These are phyloP conservation scores for Paracentrotus lividus DNA, from an alignment of 53 echinoderm and acorn worm genomes.

Conservation along the genomic window DNA sequence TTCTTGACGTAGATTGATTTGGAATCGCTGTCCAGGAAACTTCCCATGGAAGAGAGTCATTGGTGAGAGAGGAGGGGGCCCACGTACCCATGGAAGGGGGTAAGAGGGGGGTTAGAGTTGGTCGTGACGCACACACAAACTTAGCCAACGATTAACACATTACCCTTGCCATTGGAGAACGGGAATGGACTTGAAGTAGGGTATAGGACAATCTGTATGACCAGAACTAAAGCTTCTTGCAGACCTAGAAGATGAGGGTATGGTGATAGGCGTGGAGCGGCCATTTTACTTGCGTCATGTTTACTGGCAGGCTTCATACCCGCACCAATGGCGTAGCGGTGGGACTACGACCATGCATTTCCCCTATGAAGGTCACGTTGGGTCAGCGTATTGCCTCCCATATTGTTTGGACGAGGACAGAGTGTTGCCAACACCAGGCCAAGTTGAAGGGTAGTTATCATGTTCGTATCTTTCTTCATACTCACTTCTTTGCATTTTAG, in stretches of 20 bases:
- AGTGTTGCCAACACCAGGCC: constrained; percentile 24
- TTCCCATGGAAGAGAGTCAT: constrained; percentile 56
- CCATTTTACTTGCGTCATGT: constrained; percentile 60
- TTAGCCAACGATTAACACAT: constrained; percentile 35
- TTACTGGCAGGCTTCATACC: constrained; percentile 41
- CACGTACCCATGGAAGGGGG: neutral
- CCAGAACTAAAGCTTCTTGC: neutral
- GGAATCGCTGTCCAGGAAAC: constrained; percentile 40
- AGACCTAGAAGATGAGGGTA: neutral
- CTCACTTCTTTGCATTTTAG: neutral
- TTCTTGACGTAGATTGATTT: constrained; percentile 42
- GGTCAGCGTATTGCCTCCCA: constrained; percentile 66
- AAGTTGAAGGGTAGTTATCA: constrained; percentile 64
- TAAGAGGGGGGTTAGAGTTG: constrained; percentile 19
- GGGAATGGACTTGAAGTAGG: neutral
- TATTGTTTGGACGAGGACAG: constrained; percentile 48
- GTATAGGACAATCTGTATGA: constrained; percentile 2
- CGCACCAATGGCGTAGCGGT: constrained; percentile 53
- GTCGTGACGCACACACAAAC: constrained; percentile 48
- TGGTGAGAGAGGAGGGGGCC: constrained; percentile 49
- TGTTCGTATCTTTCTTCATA: constrained; percentile 59
- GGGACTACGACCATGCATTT: constrained; percentile 34
- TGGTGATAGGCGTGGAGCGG: neutral
- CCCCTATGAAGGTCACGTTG: constrained; percentile 64
- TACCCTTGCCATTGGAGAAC: neutral